phyloP scores from a whole-genome alignment of 2,113 vertebrate genomes.

The Centropristis striata region DNA sequence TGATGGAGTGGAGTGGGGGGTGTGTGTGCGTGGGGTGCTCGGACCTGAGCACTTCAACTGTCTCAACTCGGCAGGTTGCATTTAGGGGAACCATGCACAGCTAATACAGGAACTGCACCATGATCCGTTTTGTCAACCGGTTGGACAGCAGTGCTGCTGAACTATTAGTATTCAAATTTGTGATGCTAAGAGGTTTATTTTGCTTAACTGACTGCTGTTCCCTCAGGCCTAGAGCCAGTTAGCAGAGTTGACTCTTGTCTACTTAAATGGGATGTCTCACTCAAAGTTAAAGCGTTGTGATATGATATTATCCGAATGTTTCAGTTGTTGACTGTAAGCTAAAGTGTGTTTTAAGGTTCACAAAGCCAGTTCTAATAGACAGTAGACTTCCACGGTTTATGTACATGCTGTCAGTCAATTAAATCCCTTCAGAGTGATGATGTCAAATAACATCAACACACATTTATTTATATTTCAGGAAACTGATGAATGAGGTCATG shows the following conservation, averaged over 20 bases:
- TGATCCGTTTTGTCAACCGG: not conserved
- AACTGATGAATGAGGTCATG: not conserved
- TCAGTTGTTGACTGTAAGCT: not conserved
- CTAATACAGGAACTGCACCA: slow-evolving; percentile 60
- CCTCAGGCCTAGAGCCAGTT: not conserved
- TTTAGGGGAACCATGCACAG: slow-evolving; percentile 53
- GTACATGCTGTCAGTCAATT: not conserved
- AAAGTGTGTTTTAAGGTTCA: not conserved
- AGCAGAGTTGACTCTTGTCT: not conserved
- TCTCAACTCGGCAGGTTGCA: slow-evolving; percentile 29
- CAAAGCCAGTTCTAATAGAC: not conserved
- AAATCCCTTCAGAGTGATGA: not conserved
- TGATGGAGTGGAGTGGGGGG: slow-evolving; percentile 11
- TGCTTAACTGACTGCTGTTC: not conserved
- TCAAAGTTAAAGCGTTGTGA: not conserved
- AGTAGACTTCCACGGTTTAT: not conserved
- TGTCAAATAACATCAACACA: not conserved
- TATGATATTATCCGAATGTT: not conserved
- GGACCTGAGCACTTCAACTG: slow-evolving; percentile 41
- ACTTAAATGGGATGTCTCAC: not conserved
- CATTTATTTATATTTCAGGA: not conserved
- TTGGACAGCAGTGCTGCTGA: not conserved
- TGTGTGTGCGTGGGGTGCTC: not conserved
- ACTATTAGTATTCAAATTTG: slow-evolving; percentile 27
- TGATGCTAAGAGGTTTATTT: not conserved